A percentile compares a stretch with the other conserved stretches of the same genome.
phyloP scores from a whole-genome alignment of 1,140 invertebrate genomes.

The Sitophilus oryzae region DNA sequence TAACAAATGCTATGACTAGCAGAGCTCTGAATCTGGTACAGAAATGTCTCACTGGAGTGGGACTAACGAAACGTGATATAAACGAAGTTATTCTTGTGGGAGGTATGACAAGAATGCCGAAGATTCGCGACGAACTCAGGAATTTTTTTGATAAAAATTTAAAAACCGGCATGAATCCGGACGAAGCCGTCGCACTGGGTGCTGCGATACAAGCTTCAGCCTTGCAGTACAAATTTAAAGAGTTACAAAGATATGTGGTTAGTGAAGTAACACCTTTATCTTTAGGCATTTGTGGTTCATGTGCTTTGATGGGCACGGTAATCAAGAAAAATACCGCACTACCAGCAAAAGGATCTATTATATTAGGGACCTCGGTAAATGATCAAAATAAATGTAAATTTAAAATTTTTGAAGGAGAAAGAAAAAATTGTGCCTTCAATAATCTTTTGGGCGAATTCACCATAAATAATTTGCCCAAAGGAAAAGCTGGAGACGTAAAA shows the following conservation, averaged over 20 bases:
- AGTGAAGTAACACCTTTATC: constrained; percentile 23
- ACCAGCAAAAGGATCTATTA: neutral
- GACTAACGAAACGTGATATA: constrained; percentile 36
- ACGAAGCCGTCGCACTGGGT: constrained; percentile 39
- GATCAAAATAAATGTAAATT: constrained; percentile 6
- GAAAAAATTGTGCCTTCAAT: too few relatives aligned
- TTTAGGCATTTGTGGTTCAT: constrained; percentile 6
- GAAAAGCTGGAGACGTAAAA: too few relatives aligned
- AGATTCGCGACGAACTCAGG: constrained; percentile 42
- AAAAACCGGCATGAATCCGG: constrained; percentile 37
- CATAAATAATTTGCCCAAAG: constrained; percentile 12
- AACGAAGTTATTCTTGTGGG: constrained; percentile 60
- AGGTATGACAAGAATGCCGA: constrained; percentile 58
- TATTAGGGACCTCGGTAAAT: constrained; percentile 1
- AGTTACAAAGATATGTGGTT: constrained; percentile 9
- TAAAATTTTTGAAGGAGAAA: constrained; percentile 25
- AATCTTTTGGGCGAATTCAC: constrained; percentile 10
- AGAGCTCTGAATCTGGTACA: constrained; percentile 8
- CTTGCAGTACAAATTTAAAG: neutral
- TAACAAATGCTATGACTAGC: constrained; percentile 66
- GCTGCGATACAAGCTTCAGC: constrained; percentile 21
- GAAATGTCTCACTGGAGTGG: constrained; percentile 11
- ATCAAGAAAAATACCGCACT: constrained; percentile 19
- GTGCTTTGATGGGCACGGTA: constrained; percentile 4
- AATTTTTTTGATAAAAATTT: constrained; percentile 48